Percentiles rank a stretch among this genome's conserved stretches.
These are phyloP conservation scores for Andricus grossulariae DNA, from an alignment of 1,140 invertebrate genomes.

Conservation along the genomic window DNA sequence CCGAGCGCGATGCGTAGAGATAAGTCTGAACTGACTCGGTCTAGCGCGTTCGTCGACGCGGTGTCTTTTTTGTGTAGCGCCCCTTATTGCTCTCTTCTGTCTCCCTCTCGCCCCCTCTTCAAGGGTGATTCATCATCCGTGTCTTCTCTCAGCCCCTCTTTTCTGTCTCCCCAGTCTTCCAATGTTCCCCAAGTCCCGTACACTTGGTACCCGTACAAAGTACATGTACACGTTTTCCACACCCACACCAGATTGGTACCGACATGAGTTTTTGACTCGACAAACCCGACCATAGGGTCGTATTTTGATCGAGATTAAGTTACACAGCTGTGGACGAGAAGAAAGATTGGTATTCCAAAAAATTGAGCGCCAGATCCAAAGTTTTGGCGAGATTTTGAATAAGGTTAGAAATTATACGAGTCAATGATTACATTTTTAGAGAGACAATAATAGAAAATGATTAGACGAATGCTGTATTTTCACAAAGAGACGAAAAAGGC, in stretches of 20 bases:
- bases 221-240: conserved; percentile 44
- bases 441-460: too few species aligned
- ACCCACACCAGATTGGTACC: conserved; percentile 56
- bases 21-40: conserved; percentile 74
- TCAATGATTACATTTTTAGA: too few species aligned
- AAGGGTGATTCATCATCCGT: conserved; percentile 72
- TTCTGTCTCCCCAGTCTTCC: conserved; percentile 33
- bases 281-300: conserved; percentile 45
- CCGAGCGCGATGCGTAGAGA: conserved; percentile 63
- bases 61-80: conserved; percentile 64
- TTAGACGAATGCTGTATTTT: too few species aligned
- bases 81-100: conserved; percentile 64
- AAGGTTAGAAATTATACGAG: too few species aligned
- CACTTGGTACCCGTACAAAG: conserved; percentile 28
- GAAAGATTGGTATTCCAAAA: not conserved
- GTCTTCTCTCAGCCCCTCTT: conserved; percentile 61
- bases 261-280: conserved; percentile 54
- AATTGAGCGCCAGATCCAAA: too few species aligned
- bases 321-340: not conserved
- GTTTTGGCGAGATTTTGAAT: too few species aligned
- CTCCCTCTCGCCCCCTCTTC: conserved; percentile 60
- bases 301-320: conserved; percentile 19
- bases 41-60: conserved; percentile 69
- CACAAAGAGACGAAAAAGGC: too few species aligned
- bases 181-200: conserved; percentile 24